Conservation (phyloP, 64 coral and sea anemone species). For the Orbicella faveolata region DNA sequence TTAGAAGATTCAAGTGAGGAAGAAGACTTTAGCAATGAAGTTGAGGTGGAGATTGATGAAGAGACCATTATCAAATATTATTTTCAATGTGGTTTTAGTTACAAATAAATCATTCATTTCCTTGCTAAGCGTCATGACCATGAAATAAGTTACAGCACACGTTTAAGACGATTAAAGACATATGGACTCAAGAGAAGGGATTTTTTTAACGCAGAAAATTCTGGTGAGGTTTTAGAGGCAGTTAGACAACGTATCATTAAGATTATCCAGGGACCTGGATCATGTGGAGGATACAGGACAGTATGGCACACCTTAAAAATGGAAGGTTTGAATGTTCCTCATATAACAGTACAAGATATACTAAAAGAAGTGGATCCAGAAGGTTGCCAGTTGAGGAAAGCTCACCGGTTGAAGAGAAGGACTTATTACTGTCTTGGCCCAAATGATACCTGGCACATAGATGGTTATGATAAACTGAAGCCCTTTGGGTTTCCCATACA, state of each 20-base stretch:
- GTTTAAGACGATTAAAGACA: conserved; percentile 24
- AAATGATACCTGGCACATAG: conserved; percentile 52
- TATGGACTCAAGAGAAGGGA: conserved; percentile 23
- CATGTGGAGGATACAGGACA: conserved; percentile 51
- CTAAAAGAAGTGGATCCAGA: conserved; percentile 59
- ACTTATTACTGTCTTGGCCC: conserved; percentile 20
- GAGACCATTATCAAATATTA: conserved; percentile 65
- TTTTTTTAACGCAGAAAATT: conserved; percentile 35
- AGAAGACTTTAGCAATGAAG: conserved; percentile 35
- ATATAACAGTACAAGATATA: conserved; percentile 53
- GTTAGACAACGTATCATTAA: conserved; percentile 29
- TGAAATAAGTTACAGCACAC: conserved; percentile 53
- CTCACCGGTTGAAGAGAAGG: conserved; percentile 28
- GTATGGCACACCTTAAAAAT: conserved; percentile 62
- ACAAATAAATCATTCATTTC: conserved; percentile 58
- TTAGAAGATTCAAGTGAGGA: conserved; percentile 34
- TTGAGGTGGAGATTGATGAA: conserved; percentile 47
- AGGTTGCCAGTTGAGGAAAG: conserved; percentile 17
- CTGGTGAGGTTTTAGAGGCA: conserved; percentile 43
- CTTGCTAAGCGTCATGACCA: conserved; percentile 28
- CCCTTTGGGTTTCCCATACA: conserved; percentile 48
- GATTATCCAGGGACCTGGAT: conserved; percentile 55
- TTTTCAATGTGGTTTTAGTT: conserved; percentile 64
- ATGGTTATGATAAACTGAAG: conserved; percentile 51
- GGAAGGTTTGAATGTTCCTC: conserved; percentile 48